These are phyloP conservation scores for Hirundo rustica DNA, from an alignment of 2,797 vertebrate genomes.

Conservation along the genomic window DNA sequence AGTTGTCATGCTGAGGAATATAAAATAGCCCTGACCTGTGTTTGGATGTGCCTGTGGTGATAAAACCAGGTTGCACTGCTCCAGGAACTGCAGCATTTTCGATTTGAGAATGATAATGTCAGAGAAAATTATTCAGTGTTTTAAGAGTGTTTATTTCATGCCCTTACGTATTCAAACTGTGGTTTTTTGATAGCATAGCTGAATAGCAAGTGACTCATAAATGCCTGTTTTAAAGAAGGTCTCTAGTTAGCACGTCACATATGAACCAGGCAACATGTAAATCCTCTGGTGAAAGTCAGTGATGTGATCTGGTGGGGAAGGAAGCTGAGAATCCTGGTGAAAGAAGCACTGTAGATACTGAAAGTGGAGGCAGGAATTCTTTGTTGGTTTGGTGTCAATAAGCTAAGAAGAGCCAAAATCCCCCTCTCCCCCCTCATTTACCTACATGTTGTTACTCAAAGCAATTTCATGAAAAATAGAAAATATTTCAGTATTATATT, in stretches of 20 bases:
- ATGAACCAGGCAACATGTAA: neutral
- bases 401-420: neutral
- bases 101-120: neutral
- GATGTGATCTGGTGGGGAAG: neutral
- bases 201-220: slow-evolving; percentile 30
- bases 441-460: neutral
- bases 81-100: neutral
- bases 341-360: neutral
- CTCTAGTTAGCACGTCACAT: neutral
- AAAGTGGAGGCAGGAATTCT: neutral
- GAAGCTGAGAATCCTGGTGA: neutral
- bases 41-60: neutral
- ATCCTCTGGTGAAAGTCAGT: neutral
- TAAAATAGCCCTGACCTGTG: neutral
- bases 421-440: neutral
- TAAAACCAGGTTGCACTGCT: neutral
- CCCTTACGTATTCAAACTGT: neutral
- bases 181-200: neutral
- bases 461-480: neutral
- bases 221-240: neutral
- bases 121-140: slow-evolving; percentile 32
- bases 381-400: neutral
- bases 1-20: neutral
- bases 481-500: neutral
- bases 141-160: neutral